phyloP scores from a whole-genome alignment of 2,113 vertebrate genomes.

The Rhinichthys klamathensis region DNA sequence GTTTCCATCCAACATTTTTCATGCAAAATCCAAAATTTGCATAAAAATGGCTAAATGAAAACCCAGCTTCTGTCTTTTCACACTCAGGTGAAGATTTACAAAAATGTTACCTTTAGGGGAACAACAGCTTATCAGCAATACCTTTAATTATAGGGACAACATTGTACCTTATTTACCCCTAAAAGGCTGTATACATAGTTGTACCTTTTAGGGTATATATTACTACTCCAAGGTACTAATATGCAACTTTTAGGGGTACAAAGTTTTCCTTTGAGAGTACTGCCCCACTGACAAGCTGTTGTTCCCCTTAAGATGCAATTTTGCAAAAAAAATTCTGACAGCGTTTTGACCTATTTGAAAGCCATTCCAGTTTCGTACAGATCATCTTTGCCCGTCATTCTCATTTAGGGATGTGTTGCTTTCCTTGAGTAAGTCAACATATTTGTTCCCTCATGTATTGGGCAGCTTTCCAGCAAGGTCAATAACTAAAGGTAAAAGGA shows the following conservation, averaged over 20 bases:
- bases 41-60: too few relatives aligned
- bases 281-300: background rate
- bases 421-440: background rate
- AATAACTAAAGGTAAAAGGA: conserved; percentile 30
- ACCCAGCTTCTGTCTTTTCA: too few relatives aligned
- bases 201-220: too few relatives aligned
- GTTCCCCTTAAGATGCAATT: background rate
- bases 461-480: conserved; percentile 22
- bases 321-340: background rate
- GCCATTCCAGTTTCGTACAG: background rate
- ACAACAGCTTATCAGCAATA: too few relatives aligned
- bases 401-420: background rate
- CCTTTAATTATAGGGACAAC: too few relatives aligned
- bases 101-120: too few relatives aligned
- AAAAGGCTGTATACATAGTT: too few relatives aligned
- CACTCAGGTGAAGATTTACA: too few relatives aligned
- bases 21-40: too few relatives aligned
- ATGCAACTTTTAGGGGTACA: background rate
- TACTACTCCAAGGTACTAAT: background rate
- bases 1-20: too few relatives aligned
- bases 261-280: background rate
- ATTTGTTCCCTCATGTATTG: background rate
- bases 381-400: background rate
- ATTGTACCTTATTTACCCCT: too few relatives aligned
- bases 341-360: background rate